Evolutionary conservation across 2,888 invertebrate species (phyloP).

Genomic region (Drosophila hamatofila): DNA sequence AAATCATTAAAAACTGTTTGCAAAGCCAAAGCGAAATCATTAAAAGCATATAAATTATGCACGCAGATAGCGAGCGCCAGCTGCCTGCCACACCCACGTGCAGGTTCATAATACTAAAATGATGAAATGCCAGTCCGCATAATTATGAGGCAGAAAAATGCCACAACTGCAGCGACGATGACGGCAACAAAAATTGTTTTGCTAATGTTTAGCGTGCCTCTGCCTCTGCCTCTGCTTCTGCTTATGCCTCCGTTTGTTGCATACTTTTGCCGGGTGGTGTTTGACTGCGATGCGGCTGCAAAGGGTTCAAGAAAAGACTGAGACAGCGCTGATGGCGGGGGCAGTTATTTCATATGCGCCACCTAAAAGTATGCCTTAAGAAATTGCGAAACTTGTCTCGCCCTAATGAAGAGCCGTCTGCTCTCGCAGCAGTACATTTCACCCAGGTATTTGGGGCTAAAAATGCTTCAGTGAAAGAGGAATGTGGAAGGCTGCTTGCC

Average conservation of each 20-base stretch:
- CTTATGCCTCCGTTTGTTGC: slow-evolving; percentile 39
- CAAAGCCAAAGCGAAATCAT: slow-evolving; percentile 66
- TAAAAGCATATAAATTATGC: slow-evolving; percentile 79
- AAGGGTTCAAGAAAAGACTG: slow-evolving; percentile 15
- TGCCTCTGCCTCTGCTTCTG: slow-evolving; percentile 36
- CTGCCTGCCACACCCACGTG: slow-evolving; percentile 15
- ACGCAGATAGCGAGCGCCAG: slow-evolving; percentile 22
- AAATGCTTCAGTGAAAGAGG: slow-evolving; percentile 28
- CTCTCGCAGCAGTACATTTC: slow-evolving; percentile 44
- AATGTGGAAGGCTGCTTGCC: slow-evolving; percentile 14
- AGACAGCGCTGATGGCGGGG: background rate
- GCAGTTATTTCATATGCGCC: slow-evolving; percentile 64
- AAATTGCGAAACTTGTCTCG: slow-evolving; percentile 51
- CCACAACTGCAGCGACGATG: slow-evolving; percentile 46
- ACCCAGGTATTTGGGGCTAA: slow-evolving; percentile 34
- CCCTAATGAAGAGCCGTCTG: slow-evolving; percentile 63
- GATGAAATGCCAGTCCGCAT: slow-evolving; percentile 51
- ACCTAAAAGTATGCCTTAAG: slow-evolving; percentile 74
- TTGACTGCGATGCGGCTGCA: slow-evolving; percentile 19
- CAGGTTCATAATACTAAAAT: slow-evolving; percentile 13
- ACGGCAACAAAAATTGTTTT: slow-evolving; percentile 56
- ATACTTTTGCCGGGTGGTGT: slow-evolving; percentile 32
- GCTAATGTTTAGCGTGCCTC: slow-evolving; percentile 64
- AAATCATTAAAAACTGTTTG: slow-evolving; percentile 76
- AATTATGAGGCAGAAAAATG: slow-evolving; percentile 62